Conservation (phyloP, 2,797 vertebrate species). For the Labeo calbasu region DNA sequence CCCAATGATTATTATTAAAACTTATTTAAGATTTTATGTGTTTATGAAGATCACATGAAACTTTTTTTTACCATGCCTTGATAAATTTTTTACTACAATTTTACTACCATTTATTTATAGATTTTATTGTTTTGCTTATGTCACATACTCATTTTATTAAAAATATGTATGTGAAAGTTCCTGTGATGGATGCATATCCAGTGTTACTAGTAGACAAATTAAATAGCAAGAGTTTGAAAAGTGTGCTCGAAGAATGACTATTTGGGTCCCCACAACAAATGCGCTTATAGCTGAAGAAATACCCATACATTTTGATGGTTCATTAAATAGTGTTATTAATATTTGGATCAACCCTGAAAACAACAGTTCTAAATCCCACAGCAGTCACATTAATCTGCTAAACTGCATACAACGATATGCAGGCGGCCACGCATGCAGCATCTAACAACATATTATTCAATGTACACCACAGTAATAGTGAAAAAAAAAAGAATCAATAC, state of each 20-base stretch:
- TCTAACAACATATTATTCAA: slow-evolving; percentile 65
- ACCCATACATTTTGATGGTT: not conserved
- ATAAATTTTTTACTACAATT: not conserved
- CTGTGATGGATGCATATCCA: not conserved
- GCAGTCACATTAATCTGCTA: slow-evolving; percentile 50
- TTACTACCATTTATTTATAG: not conserved
- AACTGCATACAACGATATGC: slow-evolving; percentile 58
- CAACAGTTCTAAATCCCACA: slow-evolving; percentile 19
- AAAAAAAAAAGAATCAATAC: slow-evolving; percentile 73
- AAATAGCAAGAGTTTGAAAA: not conserved
- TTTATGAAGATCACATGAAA: not conserved
- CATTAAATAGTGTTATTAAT: not conserved
- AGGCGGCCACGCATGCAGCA: slow-evolving; percentile 45
- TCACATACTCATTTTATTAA: not conserved
- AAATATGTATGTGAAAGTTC: not conserved
- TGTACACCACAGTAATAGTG: slow-evolving; percentile 66
- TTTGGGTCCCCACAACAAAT: not conserved
- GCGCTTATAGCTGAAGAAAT: not conserved
- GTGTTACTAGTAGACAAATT: not conserved
- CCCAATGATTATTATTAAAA: not conserved
- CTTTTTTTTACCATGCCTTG: not conserved
- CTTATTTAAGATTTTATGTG: not conserved
- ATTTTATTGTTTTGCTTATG: not conserved
- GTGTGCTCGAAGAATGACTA: not conserved
- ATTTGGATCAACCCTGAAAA: slow-evolving; percentile 33